Evolutionary conservation across 1,140 invertebrate genomes (phyloP).

Genomic region (Sitobion miscanthi): DNA sequence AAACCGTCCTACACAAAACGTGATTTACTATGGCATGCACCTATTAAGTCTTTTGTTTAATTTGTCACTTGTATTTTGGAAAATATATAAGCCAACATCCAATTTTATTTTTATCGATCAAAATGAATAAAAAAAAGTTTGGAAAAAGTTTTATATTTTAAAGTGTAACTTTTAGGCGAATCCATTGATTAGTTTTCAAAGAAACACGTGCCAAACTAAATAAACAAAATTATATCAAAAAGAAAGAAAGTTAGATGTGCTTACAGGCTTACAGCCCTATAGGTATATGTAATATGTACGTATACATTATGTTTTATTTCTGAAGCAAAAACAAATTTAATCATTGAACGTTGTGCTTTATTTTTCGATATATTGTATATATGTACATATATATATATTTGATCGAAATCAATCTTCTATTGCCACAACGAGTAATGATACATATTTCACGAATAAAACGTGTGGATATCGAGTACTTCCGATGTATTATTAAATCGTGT

Average conservation of each 20-base stretch:
- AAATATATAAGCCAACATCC: background rate
- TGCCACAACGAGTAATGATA: background rate
- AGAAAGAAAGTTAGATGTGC: background rate
- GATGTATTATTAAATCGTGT: background rate
- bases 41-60: background rate
- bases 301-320: background rate
- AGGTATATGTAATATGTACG: background rate
- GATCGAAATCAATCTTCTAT: background rate
- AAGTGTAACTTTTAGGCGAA: constrained; percentile 13
- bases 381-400: background rate
- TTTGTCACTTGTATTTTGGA: background rate
- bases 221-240: constrained; percentile 24
- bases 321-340: background rate
- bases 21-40: background rate
- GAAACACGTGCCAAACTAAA: background rate
- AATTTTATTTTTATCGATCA: constrained; percentile 4
- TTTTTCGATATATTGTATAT: background rate
- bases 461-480: background rate
- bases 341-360: background rate
- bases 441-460: background rate
- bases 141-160: background rate
- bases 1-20: background rate
- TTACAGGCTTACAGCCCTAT: background rate
- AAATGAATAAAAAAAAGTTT: background rate
- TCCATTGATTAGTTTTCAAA: constrained; percentile 41